Evolutionary conservation across 2,797 vertebrate genomes (phyloP).

Genomic region (Molossus alvarezi): DNA sequence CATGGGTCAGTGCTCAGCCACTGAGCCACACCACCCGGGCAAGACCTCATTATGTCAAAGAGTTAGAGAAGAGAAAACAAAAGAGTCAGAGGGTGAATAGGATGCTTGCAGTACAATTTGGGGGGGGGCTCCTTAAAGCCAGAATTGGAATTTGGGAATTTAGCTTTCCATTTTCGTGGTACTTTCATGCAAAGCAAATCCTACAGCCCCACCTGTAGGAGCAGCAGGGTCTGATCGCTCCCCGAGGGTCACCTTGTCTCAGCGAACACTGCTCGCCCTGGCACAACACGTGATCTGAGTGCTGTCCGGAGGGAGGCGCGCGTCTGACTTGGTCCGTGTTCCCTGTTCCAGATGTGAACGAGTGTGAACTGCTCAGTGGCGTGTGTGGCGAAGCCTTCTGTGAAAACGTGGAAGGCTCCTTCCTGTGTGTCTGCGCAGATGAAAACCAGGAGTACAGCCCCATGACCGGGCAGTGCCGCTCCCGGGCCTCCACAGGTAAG

Average conservation of each 20-base stretch:
- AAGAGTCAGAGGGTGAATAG: no score
- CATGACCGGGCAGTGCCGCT: constrained; percentile 95
- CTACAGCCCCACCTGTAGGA: constrained; percentile 45
- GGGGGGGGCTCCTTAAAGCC: constrained; percentile 39
- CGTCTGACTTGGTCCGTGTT: constrained; percentile 76
- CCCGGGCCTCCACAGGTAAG: constrained; percentile 92
- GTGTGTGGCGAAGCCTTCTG: constrained; percentile 97
- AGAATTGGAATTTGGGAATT: constrained; percentile 8
- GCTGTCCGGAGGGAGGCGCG: constrained; percentile 58
- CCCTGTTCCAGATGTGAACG: constrained; percentile 95
- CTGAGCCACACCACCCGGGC: neutral
- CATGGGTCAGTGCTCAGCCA: no score
- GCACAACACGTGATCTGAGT: constrained; percentile 67
- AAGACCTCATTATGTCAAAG: neutral
- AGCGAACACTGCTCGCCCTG: constrained; percentile 68
- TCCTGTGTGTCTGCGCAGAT: constrained; percentile 94
- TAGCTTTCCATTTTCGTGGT: neutral
- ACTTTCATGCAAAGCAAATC: constrained; percentile 48
- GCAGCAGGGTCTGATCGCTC: constrained; percentile 74
- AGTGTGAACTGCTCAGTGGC: constrained; percentile 95
- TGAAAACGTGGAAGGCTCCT: constrained; percentile 96
- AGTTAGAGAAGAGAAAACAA: neutral
- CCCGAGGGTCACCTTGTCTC: constrained; percentile 66
- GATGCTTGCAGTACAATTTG: neutral
- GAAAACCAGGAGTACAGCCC: constrained; percentile 95